Conservation (phyloP, 2,888 invertebrate species). For the Cabera pusaria region DNA sequence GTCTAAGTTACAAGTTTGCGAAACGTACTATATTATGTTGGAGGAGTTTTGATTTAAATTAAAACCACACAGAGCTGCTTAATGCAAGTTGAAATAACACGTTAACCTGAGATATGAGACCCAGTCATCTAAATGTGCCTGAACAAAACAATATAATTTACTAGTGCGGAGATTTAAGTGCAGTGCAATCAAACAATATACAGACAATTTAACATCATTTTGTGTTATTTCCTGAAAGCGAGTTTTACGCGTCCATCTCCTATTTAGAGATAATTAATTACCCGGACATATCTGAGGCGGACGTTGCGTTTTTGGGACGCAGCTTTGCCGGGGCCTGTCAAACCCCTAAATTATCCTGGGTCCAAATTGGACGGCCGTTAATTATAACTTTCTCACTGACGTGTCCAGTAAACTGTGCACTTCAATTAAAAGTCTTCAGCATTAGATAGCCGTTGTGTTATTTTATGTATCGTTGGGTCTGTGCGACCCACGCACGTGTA, state of each 20-base stretch:
- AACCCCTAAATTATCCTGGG: constrained; percentile 61
- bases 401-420: constrained; percentile 57
- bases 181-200: too few relatives aligned
- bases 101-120: constrained; percentile 13
- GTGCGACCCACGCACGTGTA: constrained; percentile 10
- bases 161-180: too few relatives aligned
- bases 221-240: too few relatives aligned
- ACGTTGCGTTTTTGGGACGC: constrained; percentile 28
- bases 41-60: constrained; percentile 23
- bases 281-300: constrained; percentile 26
- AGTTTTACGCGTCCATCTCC: constrained; percentile 8
- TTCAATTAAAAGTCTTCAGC: constrained; percentile 63
- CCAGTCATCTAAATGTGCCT: constrained; percentile 19
- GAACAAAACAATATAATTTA: too few relatives aligned
- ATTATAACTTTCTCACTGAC: constrained; percentile 69
- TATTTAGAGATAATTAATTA: constrained; percentile 30
- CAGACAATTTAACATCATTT: too few relatives aligned
- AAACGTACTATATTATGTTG: too few relatives aligned
- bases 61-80: constrained; percentile 17
- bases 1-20: constrained; percentile 13
- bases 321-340: constrained; percentile 43
- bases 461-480: constrained; percentile 34
- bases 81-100: constrained; percentile 26
- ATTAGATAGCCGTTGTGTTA: constrained; percentile 46
- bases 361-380: constrained; percentile 62